phyloP scores from a whole-genome alignment of 2,113 vertebrate genomes.

The Melanocharis versteri region DNA sequence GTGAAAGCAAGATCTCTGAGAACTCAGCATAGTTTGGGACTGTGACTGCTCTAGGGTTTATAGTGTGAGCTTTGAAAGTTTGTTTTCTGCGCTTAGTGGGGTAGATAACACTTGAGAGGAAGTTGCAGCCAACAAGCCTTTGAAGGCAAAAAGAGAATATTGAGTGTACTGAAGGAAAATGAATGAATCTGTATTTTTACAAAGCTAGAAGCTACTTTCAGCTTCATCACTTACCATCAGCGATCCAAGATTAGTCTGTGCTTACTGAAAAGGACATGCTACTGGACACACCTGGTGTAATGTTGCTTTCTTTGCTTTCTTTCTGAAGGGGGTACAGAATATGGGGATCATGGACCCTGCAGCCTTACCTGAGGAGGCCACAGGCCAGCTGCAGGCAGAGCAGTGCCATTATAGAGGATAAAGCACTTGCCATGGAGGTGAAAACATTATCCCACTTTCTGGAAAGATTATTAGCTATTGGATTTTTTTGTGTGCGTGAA shows the following conservation, averaged over 20 bases:
- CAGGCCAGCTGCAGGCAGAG: not conserved
- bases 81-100: not conserved
- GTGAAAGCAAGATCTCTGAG: not conserved
- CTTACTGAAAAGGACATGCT: not conserved
- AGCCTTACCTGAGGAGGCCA: fast-evolving
- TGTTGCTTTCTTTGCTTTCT: not conserved
- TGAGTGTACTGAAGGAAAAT: not conserved
- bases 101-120: not conserved
- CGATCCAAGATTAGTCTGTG: not conserved
- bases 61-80: not conserved
- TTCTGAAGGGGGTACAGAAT: not conserved
- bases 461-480: not conserved
- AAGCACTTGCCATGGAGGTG: not conserved
- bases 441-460: not conserved
- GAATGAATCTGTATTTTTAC: not conserved
- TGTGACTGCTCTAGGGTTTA: not conserved
- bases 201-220: not conserved
- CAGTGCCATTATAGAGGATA: fast-evolving
- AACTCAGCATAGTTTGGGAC: not conserved
- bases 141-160: not conserved
- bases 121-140: not conserved
- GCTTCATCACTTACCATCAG: not conserved
- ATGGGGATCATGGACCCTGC: not conserved
- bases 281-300: not conserved
- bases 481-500: not conserved